Evolutionary conservation across 2,797 vertebrate species (phyloP).

Genomic region (Tapirus indicus): DNA sequence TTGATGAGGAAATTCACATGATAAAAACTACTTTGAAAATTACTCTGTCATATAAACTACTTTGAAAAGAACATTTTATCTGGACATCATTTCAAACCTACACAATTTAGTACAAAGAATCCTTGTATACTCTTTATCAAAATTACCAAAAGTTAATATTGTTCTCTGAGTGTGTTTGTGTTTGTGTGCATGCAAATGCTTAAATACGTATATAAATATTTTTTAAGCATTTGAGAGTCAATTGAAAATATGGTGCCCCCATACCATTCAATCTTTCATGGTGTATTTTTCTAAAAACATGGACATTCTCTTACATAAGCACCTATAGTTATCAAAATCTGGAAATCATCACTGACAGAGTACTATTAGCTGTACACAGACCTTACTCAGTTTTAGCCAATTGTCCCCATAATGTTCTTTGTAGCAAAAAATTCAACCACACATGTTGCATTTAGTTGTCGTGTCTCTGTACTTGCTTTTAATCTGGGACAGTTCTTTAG

Average conservation of each 20-base stretch:
- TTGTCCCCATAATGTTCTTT: background rate
- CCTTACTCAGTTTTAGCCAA: background rate
- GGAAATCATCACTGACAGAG: background rate
- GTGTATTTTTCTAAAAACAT: slow-evolving; percentile 30
- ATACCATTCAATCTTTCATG: background rate
- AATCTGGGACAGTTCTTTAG: background rate
- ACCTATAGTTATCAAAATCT: background rate
- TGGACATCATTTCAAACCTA: background rate
- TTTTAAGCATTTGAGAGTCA: background rate
- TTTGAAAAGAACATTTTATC: background rate
- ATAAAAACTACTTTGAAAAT: slow-evolving; percentile 28
- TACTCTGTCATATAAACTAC: background rate
- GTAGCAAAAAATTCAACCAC: background rate
- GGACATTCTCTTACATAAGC: background rate
- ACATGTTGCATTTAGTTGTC: background rate
- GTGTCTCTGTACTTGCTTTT: background rate
- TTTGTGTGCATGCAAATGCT: background rate
- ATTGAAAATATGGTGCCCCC: background rate
- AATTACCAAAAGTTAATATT: background rate
- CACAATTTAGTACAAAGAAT: background rate
- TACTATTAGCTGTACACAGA: background rate
- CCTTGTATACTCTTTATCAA: background rate
- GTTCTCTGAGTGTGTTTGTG: background rate
- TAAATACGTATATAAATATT: background rate
- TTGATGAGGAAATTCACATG: background rate